phyloP scores from a whole-genome alignment of 2,113 vertebrate genomes.

The Dendropsophus ebraccatus region DNA sequence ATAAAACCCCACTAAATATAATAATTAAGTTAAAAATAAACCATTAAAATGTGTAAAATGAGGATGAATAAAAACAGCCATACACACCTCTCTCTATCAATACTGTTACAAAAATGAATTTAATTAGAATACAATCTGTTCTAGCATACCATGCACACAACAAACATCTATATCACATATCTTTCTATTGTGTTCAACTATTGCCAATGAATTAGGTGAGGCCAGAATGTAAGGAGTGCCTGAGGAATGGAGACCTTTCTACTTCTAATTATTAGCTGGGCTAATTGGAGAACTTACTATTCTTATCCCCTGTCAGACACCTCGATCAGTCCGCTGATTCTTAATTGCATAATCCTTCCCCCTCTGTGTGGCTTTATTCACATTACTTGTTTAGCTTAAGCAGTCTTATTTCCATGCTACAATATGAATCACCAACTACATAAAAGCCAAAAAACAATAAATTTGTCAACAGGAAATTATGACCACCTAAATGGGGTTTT shows the following conservation, averaged over 20 bases:
- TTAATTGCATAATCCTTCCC: neutral
- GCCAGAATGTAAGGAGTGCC: neutral
- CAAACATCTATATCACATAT: neutral
- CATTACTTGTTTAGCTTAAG: neutral
- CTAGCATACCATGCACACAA: neutral
- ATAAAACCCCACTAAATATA: neutral
- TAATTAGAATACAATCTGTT: neutral
- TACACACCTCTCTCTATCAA: neutral
- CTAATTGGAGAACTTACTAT: slow-evolving; percentile 1
- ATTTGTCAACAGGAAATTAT: too few species aligned
- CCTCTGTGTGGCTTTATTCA: neutral
- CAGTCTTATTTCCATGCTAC: neutral
- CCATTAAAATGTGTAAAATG: neutral
- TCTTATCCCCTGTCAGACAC: neutral
- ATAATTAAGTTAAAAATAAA: neutral
- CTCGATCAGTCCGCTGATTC: neutral
- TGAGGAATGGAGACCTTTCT: neutral
- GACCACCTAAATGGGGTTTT: too few species aligned
- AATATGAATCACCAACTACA: neutral
- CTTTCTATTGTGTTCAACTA: neutral
- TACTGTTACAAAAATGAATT: neutral
- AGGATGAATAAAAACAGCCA: neutral
- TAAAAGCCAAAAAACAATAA: neutral
- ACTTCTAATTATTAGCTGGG: neutral
- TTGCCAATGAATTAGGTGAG: neutral